These are phyloP conservation scores for Panulirus ornatus DNA, from an alignment of 1,140 invertebrate genomes.

Conservation along the genomic window DNA sequence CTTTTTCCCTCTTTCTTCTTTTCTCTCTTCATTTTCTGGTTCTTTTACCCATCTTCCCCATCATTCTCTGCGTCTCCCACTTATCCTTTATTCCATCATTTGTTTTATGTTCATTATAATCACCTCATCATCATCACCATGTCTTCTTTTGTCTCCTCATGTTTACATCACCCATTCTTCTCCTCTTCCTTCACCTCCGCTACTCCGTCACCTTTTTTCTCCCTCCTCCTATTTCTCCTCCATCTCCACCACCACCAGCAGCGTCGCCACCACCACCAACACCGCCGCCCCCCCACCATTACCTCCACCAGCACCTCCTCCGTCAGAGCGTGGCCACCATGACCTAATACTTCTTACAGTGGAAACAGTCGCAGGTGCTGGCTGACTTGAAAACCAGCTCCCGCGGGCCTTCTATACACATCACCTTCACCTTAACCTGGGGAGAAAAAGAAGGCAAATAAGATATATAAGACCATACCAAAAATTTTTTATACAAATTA, in stretches of 20 bases:
- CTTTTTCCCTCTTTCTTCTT: background rate
- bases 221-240: background rate
- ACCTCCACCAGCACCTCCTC: background rate
- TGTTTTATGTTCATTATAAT: background rate
- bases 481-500: no score
- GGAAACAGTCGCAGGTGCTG: constrained; percentile 88
- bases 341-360: constrained; percentile 89
- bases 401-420: constrained; percentile 87
- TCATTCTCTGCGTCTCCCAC: background rate
- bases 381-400: constrained; percentile 91
- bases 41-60: background rate
- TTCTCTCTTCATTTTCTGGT: background rate
- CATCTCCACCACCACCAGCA: no score
- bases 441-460: no score
- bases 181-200: background rate
- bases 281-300: background rate
- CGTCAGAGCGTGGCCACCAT: no score
- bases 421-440: constrained; percentile 84
- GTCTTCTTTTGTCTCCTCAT: background rate
- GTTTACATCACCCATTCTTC: background rate
- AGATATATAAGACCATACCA: no score
- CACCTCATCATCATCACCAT: background rate
- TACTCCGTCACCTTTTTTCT: background rate
- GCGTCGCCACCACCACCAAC: background rate
- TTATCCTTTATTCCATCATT: no score